Evolutionary conservation across 2,797 vertebrate genomes (phyloP), one percentile per base, ranked within the genome.

Genomic region (Microchirus variegatus): DNA sequence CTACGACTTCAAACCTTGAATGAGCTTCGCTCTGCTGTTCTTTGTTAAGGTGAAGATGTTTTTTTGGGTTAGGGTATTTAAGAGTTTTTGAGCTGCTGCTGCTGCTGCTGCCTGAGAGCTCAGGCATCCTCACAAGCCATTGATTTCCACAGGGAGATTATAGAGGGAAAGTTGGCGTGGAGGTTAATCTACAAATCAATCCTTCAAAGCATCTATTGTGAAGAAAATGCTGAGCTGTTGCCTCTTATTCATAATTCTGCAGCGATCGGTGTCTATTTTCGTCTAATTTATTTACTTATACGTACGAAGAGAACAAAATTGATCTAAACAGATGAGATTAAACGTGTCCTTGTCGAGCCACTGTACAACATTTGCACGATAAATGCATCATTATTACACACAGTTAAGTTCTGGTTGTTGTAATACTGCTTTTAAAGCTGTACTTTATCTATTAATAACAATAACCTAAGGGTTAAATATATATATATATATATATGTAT

Each of bases 131-230:
- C 66, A 48, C 57, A 52, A 57, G 71, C 7, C 71, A 74, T 75
- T 63, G 71, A 77, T 85, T 77, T 82, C 53, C 67, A 53, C 16
- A 12, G 15, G 62, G 76, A 74, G 59, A 77, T 59, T 44, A n/a
- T n/a, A 77, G 64, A 74, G 42, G 13, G 19, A 73, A 73, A 53
- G 66, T 53, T 77, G 66, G 46, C 10, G 3, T 22, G 19, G 65
- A 80, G 75, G 69, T 81, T 79, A 73, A 88, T 75, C 59, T 77
- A 52, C 2, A 75, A 63, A 84, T 87, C 74, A 58, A 72, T 86
- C 68, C 11, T 70, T 80, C 61, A 58, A 42, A 78, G 48, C 42
- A 61, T 42, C 41, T 65, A 57, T 56, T 47, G 36, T 59, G 52
- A 45, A 38, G 45, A 31, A 18, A 31, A 41, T 31, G 10, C 10